Conservation (phyloP, 2,888 invertebrate genomes). For the Liposcelis brunnea region DNA sequence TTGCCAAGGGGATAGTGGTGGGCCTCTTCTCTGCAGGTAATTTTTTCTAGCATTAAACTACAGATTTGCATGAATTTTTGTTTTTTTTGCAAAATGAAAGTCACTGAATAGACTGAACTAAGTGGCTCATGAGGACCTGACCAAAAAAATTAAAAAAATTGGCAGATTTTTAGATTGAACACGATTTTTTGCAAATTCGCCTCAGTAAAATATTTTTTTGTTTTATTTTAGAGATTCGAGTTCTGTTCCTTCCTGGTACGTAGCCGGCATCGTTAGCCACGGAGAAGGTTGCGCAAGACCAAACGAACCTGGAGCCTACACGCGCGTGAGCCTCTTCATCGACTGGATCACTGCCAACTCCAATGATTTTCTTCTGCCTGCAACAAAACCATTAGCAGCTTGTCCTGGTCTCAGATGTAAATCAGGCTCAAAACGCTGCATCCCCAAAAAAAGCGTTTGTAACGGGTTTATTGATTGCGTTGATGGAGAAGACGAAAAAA, state of each 20-base stretch:
- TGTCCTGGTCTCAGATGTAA: conserved; percentile 61
- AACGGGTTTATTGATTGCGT: conserved; percentile 60
- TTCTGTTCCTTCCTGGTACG: conserved; percentile 51
- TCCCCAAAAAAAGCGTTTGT: conserved; percentile 46
- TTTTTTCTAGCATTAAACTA: no score
- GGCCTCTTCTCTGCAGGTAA: conserved; percentile 57
- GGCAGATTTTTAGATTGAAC: no score
- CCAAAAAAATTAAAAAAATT: no score
- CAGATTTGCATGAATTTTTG: no score
- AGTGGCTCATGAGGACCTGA: no score
- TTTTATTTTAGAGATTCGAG: conserved; percentile 42
- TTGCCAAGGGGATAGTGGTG: conserved; percentile 74
- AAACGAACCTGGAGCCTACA: conserved; percentile 67
- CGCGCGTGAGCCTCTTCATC: conserved; percentile 54
- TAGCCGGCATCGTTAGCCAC: conserved; percentile 72
- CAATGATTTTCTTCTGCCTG: conserved; percentile 33
- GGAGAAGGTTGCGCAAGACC: conserved; percentile 71
- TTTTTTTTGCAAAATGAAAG: no score
- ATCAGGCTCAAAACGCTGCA: conserved; percentile 46
- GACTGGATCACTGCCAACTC: conserved; percentile 51
- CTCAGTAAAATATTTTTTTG: no score
- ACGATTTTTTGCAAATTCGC: no score
- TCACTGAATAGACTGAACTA: no score
- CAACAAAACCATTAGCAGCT: conserved; percentile 34
- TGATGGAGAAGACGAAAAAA: conserved; percentile 61